Evolutionary conservation across 2,888 invertebrate species (phyloP).

Genomic region (Mythimna impura): DNA sequence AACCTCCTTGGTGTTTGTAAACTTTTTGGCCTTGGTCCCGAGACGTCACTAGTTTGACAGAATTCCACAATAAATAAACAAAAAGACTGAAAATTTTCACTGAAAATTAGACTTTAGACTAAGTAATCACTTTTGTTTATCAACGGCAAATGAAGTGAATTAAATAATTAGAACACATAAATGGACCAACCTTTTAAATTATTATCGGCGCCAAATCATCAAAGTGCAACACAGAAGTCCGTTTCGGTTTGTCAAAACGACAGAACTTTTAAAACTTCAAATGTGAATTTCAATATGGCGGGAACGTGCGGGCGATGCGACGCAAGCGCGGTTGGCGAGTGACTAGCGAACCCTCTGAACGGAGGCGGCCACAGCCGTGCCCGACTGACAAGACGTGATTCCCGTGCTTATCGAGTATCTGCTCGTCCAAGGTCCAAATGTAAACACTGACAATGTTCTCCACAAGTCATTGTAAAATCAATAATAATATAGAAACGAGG

Average conservation of each 20-base stretch:
- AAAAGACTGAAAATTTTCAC: not conserved
- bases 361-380: conserved; percentile 50
- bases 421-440: conserved; percentile 81
- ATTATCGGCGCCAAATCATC: conserved; percentile 50
- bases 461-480: conserved; percentile 55
- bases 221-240: conserved; percentile 38
- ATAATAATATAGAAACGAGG: conserved; percentile 43
- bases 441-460: conserved; percentile 62
- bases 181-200: conserved; percentile 58
- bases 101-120: not conserved
- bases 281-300: conserved; percentile 35
- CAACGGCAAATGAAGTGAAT: conserved; percentile 2
- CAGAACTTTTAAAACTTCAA: conserved; percentile 36
- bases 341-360: conserved; percentile 63
- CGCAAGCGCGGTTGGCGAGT: conserved; percentile 59
- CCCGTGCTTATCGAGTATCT: conserved; percentile 74
- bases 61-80: not conserved
- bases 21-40: conserved; percentile 8
- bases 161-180: conserved; percentile 15
- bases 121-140: not conserved
- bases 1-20: conserved; percentile 2
- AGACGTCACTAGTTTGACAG: conserved; percentile 23
- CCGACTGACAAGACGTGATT: conserved; percentile 61
- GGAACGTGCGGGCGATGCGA: conserved; percentile 33
- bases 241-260: conserved; percentile 30